phyloP scores from a whole-genome alignment of 2,888 invertebrate genomes.

The Brenthis daphne region DNA sequence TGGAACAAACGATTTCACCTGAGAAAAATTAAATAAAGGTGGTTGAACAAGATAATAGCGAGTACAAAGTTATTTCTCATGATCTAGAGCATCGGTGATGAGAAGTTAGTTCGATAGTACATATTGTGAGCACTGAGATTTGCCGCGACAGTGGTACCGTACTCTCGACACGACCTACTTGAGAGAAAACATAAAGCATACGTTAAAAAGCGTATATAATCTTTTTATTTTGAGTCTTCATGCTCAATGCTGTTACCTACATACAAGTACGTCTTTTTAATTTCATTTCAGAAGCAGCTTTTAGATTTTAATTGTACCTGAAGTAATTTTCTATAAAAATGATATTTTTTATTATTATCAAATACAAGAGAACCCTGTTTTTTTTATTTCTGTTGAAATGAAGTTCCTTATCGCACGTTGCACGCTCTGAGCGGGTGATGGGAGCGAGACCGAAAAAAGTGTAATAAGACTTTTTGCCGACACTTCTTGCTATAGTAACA shows the following conservation, averaged over 20 bases:
- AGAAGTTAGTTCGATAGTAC: slow-evolving; percentile 59
- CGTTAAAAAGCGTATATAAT: slow-evolving; percentile 14
- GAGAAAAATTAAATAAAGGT: slow-evolving; percentile 59
- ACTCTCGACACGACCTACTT: slow-evolving; percentile 55
- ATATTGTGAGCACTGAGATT: slow-evolving; percentile 47
- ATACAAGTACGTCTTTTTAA: background rate
- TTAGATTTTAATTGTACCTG: too few relatives aligned
- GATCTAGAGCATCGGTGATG: slow-evolving; percentile 61
- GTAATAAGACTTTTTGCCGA: too few relatives aligned
- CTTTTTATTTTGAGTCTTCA: slow-evolving; percentile 15
- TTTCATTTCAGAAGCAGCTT: too few relatives aligned
- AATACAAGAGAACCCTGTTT: too few relatives aligned
- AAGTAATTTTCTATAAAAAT: too few relatives aligned
- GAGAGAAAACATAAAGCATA: slow-evolving; percentile 21
- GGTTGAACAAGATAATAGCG: slow-evolving; percentile 59
- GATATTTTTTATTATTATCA: too few relatives aligned
- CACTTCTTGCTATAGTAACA: too few relatives aligned
- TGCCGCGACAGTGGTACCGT: slow-evolving; percentile 50
- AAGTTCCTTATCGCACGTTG: too few relatives aligned
- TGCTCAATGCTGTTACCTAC: background rate
- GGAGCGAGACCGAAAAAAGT: too few relatives aligned
- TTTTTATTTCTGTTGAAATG: too few relatives aligned
- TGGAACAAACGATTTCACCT: slow-evolving; percentile 62
- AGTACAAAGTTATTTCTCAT: slow-evolving; percentile 68
- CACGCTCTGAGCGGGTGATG: too few relatives aligned